Evolutionary conservation across 2,888 invertebrate species (phyloP), one percentile per base, ranked within the genome.

Genomic region (Linhomoeus sp.): DNA sequence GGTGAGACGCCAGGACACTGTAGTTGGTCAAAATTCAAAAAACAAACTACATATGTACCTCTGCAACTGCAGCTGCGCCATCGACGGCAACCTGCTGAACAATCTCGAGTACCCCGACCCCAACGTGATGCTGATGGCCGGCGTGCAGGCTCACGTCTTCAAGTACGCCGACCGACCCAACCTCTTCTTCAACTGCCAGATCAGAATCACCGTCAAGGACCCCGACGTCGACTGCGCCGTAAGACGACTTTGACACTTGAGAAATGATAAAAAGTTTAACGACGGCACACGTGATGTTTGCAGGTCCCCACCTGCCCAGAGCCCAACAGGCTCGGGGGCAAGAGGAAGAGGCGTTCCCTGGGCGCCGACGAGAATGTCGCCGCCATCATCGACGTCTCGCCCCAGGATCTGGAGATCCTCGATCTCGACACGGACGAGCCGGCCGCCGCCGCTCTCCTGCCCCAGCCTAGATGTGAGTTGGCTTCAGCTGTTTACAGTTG

Each of bases 81-180:
- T 33, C 17, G 48, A 48, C 37, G 23, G 29, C 14, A 19, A 44
- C 29, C 23, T 48, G 45, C 35, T 48, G 19, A 25, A 25, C 44
- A 36, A 44, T 19, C 37, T 37, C 37, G 44, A 44, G 15, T 37
- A 47, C 43, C 12, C 38, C 19, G 37, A 14, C 17, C 43, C 38
- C 33, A n/a, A n/a, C n/a, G n/a, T n/a, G n/a, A 22, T 36, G 22
- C 43, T 47, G 36, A 20, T 33, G 37, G 44, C 36, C 17, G 19
- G 36, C 17, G 37, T 37, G 37, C 33, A 44, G 37, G 19, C 44
- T 3, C 44, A 44, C 44, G 47, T 47, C 12, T 47, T 43, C 47
- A 47, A 47, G 35, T 47, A 43, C 39, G 47, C 47, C 47, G 47
- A 47, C 43, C 24, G 24, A 17, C 19, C 47, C 17, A 36, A 35